phyloP scores from a whole-genome alignment of 2,888 invertebrate genomes.

The Fissipunctia ypsillon region DNA sequence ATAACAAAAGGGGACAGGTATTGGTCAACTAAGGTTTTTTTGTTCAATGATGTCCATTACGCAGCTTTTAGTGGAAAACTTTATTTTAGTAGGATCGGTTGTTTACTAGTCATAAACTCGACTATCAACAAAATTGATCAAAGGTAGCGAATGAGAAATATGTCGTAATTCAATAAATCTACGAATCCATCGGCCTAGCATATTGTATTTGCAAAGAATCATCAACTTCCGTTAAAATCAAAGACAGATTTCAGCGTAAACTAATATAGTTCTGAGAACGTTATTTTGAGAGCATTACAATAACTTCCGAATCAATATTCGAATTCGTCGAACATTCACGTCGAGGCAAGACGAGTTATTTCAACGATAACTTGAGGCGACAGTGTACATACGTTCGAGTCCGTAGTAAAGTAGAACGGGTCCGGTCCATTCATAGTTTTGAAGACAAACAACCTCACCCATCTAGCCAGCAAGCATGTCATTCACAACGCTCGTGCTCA shows the following conservation, averaged over 20 bases:
- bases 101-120: not conserved
- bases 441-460: conserved; percentile 75
- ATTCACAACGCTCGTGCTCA: conserved; percentile 71
- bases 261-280: conserved; percentile 59
- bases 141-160: conserved; percentile 18
- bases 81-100: not conserved
- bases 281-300: conserved; percentile 61
- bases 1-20: not conserved
- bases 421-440: conserved; percentile 75
- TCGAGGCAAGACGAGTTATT: conserved; percentile 54
- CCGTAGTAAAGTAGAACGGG: conserved; percentile 65
- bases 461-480: conserved; percentile 71
- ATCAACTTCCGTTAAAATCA: conserved; percentile 61
- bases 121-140: conserved; percentile 29
- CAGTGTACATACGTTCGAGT: conserved; percentile 44
- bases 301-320: conserved; percentile 62
- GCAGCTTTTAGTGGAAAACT: not conserved
- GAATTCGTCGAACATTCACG: conserved; percentile 50
- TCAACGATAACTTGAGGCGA: conserved; percentile 47
- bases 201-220: conserved; percentile 61
- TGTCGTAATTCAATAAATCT: conserved; percentile 35
- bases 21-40: not conserved
- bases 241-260: conserved; percentile 61
- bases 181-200: conserved; percentile 43
- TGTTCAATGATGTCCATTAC: not conserved